Conservation (phyloP, 1,140 invertebrate species). For the Ephestia elutella region DNA sequence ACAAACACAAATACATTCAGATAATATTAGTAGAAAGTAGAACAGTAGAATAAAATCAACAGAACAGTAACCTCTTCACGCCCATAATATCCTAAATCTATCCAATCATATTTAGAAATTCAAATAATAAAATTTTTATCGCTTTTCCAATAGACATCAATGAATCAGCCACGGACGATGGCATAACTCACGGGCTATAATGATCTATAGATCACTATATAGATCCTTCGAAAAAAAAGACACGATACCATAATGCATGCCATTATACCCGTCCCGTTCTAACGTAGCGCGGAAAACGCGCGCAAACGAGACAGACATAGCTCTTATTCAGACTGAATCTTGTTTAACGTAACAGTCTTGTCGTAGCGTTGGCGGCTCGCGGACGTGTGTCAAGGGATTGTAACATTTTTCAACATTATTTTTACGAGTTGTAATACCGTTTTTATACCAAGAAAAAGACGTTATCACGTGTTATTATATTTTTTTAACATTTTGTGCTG, state of each 20-base stretch:
- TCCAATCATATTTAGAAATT: conserved; percentile 17
- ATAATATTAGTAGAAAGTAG: too few relatives aligned
- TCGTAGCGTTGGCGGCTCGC: conserved; percentile 10
- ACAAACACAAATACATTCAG: too few relatives aligned
- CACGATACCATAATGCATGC: conserved; percentile 56
- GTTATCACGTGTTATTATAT: neutral
- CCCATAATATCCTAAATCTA: neutral
- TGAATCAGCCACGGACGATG: conserved; percentile 34
- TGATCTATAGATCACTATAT: conserved; percentile 47
- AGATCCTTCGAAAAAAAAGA: conserved; percentile 56
- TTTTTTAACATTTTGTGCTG: conserved; percentile 3
- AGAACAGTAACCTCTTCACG: too few relatives aligned
- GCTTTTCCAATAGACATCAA: conserved; percentile 32
- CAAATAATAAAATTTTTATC: conserved; percentile 45
- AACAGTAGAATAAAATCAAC: too few relatives aligned
- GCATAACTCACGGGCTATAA: conserved; percentile 56
- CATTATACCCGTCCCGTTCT: conserved; percentile 44
- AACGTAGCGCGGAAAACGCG: conserved; percentile 10
- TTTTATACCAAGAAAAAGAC: neutral
- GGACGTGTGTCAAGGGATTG: conserved; percentile 20
- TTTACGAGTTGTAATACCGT: conserved; percentile 6
- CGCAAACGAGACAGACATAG: conserved; percentile 28
- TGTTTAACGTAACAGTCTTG: conserved; percentile 33
- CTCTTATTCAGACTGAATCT: conserved; percentile 47
- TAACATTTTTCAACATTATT: neutral